A percentile compares a stretch with the other conserved stretches of the same genome.
Evolutionary conservation across 2,888 invertebrate species (phyloP).

Genomic region (Terebella lapidaria): DNA sequence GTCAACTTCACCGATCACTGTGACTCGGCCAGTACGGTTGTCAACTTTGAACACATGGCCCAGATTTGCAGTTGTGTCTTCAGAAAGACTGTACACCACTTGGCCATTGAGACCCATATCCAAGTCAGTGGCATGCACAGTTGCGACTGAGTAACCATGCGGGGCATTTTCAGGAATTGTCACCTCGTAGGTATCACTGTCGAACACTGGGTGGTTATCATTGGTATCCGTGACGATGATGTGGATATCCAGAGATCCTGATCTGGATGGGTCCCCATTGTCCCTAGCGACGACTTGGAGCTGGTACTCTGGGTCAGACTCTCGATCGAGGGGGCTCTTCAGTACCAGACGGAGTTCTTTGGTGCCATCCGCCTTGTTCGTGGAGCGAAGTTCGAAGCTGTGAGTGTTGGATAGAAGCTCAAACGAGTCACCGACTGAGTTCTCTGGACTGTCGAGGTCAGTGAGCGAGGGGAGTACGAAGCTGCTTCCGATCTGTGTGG

Average conservation of each 20-base stretch:
- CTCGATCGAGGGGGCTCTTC: slow-evolving; percentile 13
- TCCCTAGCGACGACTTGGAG: slow-evolving; percentile 67
- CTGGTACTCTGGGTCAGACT: slow-evolving; percentile 54
- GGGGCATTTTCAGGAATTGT: slow-evolving; percentile 9
- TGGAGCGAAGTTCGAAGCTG: not conserved
- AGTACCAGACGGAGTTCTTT: slow-evolving; percentile 15
- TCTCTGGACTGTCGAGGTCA: slow-evolving; percentile 14
- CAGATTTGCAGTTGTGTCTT: slow-evolving; percentile 6
- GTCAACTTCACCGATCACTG: slow-evolving; percentile 11
- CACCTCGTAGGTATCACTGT: slow-evolving; percentile 14
- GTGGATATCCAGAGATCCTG: slow-evolving; percentile 12
- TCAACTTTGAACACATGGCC: slow-evolving; percentile 13
- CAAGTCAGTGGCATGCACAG: slow-evolving; percentile 28
- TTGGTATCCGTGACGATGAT: slow-evolving; percentile 15
- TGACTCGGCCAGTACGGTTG: slow-evolving; percentile 8
- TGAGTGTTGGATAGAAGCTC: not conserved
- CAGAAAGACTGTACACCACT: slow-evolving; percentile 20
- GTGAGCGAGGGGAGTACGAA: slow-evolving; percentile 9
- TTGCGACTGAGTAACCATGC: slow-evolving; percentile 11
- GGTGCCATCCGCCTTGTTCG: not conserved
- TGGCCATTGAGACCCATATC: slow-evolving; percentile 27
- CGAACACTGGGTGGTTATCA: slow-evolving; percentile 16
- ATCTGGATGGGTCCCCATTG: slow-evolving; percentile 27
- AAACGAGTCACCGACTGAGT: not conserved
- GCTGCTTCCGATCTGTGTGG: slow-evolving; percentile 8